phyloP scores from a whole-genome alignment of 1,140 invertebrate genomes.

The Drosophila sp. region DNA sequence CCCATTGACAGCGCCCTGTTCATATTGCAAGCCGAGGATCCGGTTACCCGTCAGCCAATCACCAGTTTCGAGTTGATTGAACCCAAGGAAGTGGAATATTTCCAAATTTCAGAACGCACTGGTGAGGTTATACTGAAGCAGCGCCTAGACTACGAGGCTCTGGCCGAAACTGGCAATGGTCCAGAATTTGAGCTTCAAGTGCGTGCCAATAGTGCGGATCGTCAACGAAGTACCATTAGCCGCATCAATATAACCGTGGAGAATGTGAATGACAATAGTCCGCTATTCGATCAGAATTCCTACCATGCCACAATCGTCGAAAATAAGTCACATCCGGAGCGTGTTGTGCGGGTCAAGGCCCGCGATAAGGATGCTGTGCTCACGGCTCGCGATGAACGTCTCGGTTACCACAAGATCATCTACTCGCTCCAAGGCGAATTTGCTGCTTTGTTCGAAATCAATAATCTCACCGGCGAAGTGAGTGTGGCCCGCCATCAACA shows the following conservation, averaged over 20 bases:
- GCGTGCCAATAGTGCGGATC: conserved; percentile 88
- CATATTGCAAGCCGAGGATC: conserved; percentile 89
- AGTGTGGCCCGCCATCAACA: conserved; percentile 87
- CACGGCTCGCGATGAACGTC: conserved; percentile 85
- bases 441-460: conserved; percentile 88
- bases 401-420: conserved; percentile 88
- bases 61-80: conserved; percentile 86
- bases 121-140: conserved; percentile 89
- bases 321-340: conserved; percentile 87
- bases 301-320: conserved; percentile 89
- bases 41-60: conserved; percentile 86
- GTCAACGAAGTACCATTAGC: conserved; percentile 86
- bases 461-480: conserved; percentile 87
- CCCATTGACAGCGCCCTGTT: conserved; percentile 90
- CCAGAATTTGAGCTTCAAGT: conserved; percentile 89
- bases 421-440: conserved; percentile 89
- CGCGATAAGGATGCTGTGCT: conserved; percentile 88
- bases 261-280: conserved; percentile 92
- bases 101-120: conserved; percentile 86
- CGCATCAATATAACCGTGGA: conserved; percentile 88
- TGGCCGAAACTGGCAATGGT: conserved; percentile 83
- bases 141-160: conserved; percentile 89
- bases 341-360: conserved; percentile 88
- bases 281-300: conserved; percentile 87
- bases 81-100: conserved; percentile 68